These are phyloP conservation scores for Stomatorhinus ivindoensis DNA, from an alignment of 2,113 vertebrate species.

Conservation along the genomic window DNA sequence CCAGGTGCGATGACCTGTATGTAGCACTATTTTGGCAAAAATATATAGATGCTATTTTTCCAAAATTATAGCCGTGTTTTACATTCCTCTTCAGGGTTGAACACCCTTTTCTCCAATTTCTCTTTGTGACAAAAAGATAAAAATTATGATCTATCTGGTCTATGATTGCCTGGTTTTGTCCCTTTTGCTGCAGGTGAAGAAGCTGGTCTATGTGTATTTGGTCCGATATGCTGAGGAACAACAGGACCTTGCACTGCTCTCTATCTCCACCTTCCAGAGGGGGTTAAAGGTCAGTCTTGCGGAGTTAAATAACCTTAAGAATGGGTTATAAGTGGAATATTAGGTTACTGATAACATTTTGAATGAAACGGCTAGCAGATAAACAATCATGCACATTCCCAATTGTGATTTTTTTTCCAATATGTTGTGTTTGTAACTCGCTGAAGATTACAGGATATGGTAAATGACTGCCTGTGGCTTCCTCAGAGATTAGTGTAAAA, in stretches of 20 bases:
- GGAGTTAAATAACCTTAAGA: not conserved
- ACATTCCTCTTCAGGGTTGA: not conserved
- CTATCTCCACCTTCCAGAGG: conserved; percentile 95
- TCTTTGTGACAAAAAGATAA: not conserved
- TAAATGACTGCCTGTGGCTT: not conserved
- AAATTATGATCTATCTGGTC: conserved; percentile 5
- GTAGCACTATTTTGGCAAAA: not conserved
- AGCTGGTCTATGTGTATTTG: conserved; percentile 94
- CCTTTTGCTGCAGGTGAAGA: conserved; percentile 75
- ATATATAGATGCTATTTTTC: not conserved
- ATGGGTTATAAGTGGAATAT: not conserved
- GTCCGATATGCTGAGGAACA: conserved; percentile 96
- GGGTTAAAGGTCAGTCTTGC: conserved; percentile 77
- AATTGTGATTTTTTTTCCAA: not conserved
- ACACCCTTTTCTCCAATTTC: not conserved
- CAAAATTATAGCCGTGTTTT: not conserved
- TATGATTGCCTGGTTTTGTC: not conserved
- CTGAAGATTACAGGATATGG: not conserved
- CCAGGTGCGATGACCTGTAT: not conserved
- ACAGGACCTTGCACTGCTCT: conserved; percentile 91
- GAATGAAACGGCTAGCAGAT: not conserved
- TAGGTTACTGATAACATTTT: not conserved
- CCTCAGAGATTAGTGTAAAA: not conserved
- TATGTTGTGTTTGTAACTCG: not conserved
- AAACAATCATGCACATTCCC: not conserved